These are phyloP conservation scores for Sebastes oblongus DNA, from an alignment of 2,797 vertebrate species.

Conservation along the genomic window DNA sequence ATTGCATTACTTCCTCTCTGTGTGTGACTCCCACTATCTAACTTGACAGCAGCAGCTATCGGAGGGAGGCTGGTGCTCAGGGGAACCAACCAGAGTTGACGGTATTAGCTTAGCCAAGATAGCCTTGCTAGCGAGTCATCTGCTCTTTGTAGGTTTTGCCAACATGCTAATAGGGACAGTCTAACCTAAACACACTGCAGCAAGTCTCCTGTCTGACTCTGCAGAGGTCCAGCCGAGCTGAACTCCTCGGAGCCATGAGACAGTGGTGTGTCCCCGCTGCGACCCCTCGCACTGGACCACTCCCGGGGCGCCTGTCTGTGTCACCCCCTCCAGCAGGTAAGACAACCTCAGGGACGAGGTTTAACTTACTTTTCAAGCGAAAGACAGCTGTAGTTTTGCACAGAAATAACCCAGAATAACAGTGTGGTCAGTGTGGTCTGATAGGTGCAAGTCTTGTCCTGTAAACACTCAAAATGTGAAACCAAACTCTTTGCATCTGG, in stretches of 20 bases:
- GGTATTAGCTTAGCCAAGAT: conserved; percentile 58
- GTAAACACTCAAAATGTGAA: not conserved
- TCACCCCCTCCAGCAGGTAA: conserved; percentile 83
- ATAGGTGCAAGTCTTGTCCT: not conserved
- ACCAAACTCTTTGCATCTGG: not conserved
- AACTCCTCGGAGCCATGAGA: conserved; percentile 81
- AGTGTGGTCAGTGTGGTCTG: no score
- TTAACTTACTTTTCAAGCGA: not conserved
- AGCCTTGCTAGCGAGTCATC: conserved; percentile 45
- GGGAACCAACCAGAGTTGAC: conserved; percentile 44
- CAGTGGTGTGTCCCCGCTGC: conserved; percentile 86
- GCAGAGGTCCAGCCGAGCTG: conserved; percentile 70
- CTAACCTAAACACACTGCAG: conserved; percentile 65
- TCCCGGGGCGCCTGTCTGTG: conserved; percentile 80
- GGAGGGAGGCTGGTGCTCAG: conserved; percentile 29
- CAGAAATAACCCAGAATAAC: not conserved
- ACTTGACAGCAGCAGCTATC: conserved; percentile 24
- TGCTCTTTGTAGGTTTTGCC: conserved; percentile 36
- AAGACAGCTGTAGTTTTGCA: not conserved
- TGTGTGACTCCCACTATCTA: accelerated
- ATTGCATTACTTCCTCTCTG: not conserved
- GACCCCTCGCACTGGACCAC: conserved; percentile 82
- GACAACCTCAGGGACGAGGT: not conserved
- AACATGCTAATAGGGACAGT: conserved; percentile 55
- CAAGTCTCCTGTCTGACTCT: conserved; percentile 47